Evolutionary conservation across 2,888 invertebrate species (phyloP), one percentile per base, ranked within the genome.

Genomic region (Bimastos eiseni): DNA sequence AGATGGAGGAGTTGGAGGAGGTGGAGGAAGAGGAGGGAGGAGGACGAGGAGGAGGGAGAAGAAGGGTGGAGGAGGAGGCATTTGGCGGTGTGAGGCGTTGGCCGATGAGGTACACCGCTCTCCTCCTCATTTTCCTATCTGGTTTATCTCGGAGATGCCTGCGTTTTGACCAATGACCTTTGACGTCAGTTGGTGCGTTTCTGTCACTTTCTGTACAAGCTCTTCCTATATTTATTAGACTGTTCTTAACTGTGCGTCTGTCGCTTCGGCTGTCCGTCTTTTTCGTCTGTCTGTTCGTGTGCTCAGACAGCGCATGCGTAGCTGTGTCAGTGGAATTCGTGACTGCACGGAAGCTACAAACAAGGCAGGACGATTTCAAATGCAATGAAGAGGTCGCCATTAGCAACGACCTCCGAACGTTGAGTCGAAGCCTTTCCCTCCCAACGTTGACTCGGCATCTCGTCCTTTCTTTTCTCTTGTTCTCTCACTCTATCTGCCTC

Each of bases 221-320:
- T 70, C 30, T 70, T 70, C 70, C n/a, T 30, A 24, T 55, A 55
- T 55, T 55, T 30, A 55, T 55, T 30, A 4, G 17, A 8, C 5
- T n/a, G n/a, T 70, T 30, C 1, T 13, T n/a, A 2, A n/a, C 30
- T 70, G 70, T 70, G 11, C 8, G 17, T 70, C 70, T 70, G n/a
- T 70, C n/a, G 49, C 6, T 19, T 21, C 49, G 21, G 24, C 15
- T 55, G 55, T 55, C 30, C 24, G 24, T 55, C 55, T 30, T 3
- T 55, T n/a, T n/a, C n/a, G 70, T 70, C 70, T 70, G n/a, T 70
- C 70, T 70, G 70, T 70, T 70, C 70, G 70, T 30, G 70, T n/a
- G 24, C 70, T 70, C 30, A 70, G n/a, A 8, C n/a, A n/a, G 17
- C 70, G 30, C 70, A 70, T 70, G 70, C 70, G 30, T 70, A n/a